Evolutionary conservation across 1,140 invertebrate species (phyloP).

Genomic region (Cheumatopsyche charites): DNA sequence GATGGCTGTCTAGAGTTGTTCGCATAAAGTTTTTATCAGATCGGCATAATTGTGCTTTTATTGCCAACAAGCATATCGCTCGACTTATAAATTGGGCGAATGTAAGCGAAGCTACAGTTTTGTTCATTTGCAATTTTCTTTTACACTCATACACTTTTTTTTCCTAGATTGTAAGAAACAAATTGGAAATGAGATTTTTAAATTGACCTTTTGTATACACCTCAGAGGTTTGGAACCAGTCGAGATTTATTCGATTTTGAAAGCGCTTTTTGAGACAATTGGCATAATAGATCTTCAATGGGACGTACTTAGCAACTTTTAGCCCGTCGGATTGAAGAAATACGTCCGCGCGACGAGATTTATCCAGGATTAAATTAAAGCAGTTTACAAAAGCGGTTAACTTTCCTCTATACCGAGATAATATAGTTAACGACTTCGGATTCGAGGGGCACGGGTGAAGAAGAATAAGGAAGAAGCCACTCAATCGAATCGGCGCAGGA

Average conservation of each 20-base stretch:
- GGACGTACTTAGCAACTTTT: conserved; percentile 26
- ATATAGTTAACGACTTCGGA: conserved; percentile 20
- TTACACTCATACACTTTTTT: neutral
- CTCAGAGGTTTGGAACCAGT: too few relatives aligned
- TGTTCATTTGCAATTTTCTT: too few relatives aligned
- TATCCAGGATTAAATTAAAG: conserved; percentile 26
- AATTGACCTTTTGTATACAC: too few relatives aligned
- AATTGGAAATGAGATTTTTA: neutral
- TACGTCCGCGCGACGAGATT: conserved; percentile 14
- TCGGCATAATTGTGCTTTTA: conserved; percentile 13
- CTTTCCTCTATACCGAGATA: conserved; percentile 26
- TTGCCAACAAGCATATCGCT: neutral
- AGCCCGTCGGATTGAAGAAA: conserved; percentile 26
- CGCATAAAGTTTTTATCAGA: conserved; percentile 12
- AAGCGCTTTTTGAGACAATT: conserved; percentile 18
- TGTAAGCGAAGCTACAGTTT: conserved; percentile 3
- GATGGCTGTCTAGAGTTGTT: neutral
- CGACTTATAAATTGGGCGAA: conserved; percentile 11
- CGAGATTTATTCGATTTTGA: conserved; percentile 16
- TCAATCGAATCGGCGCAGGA: conserved; percentile 10
- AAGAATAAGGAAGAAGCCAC: neutral
- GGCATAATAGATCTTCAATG: conserved; percentile 25
- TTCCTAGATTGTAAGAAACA: neutral
- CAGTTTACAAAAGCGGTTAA: conserved; percentile 28
- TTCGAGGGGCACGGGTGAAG: neutral